Conservation (phyloP, 1,140 invertebrate genomes). For the Euura saliciscinereae region DNA sequence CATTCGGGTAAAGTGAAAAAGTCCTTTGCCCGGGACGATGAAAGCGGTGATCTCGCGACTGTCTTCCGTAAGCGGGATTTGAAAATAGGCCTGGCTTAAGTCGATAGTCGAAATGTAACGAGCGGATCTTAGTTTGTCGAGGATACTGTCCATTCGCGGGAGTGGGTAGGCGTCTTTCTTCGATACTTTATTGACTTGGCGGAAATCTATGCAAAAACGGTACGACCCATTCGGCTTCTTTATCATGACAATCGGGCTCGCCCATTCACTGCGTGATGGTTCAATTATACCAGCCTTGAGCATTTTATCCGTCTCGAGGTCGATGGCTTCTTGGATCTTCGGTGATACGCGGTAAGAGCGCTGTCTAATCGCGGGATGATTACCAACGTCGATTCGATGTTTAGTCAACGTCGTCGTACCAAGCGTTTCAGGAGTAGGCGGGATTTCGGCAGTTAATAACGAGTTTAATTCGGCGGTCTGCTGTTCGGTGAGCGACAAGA, state of each 20-base stretch:
- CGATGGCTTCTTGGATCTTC: conserved; percentile 14
- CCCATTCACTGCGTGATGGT: conserved; percentile 45
- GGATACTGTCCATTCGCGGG: conserved; percentile 30
- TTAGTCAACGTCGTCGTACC: neutral
- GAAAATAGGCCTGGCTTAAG: conserved; percentile 23
- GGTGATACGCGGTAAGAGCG: conserved; percentile 23
- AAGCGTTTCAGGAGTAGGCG: neutral
- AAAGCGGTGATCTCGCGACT: neutral
- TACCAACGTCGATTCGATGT: conserved; percentile 8
- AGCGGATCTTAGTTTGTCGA: conserved; percentile 47
- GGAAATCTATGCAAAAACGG: conserved; percentile 48
- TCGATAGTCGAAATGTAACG: conserved; percentile 48
- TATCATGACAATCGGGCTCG: conserved; percentile 45
- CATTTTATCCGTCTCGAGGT: conserved; percentile 28
- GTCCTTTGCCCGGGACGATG: conserved; percentile 9
- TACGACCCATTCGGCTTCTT: conserved; percentile 41
- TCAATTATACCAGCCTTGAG: conserved; percentile 43
- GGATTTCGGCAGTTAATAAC: neutral
- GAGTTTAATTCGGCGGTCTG: neutral
- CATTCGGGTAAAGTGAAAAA: conserved; percentile 4
- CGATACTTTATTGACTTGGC: conserved; percentile 43
- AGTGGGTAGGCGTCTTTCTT: conserved; percentile 40
- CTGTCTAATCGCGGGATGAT: conserved; percentile 20
- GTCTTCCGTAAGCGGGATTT: conserved; percentile 11
- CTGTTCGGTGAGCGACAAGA: neutral